These are phyloP conservation scores for Trichechus manatus DNA, from an alignment of 2,113 vertebrate genomes.

Conservation along the genomic window DNA sequence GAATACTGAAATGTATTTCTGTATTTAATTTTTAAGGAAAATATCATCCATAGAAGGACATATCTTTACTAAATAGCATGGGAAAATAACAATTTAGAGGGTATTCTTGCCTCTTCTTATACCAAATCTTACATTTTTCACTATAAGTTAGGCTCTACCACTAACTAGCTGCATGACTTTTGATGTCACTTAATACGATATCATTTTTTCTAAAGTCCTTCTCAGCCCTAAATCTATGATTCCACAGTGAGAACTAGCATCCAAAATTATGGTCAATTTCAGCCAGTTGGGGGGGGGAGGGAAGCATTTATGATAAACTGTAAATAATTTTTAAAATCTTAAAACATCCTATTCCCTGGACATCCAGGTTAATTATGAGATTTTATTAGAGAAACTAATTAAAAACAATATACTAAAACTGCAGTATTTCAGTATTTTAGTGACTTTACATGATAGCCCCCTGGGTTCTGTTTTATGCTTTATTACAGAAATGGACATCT, in stretches of 20 bases:
- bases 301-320: neutral
- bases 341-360: neutral
- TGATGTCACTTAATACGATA: neutral
- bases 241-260: neutral
- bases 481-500: neutral
- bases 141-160: no score
- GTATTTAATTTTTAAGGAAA: conserved; percentile 26
- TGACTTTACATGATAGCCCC: neutral
- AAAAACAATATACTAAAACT: neutral
- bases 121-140: neutral
- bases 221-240: neutral
- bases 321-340: conserved; percentile 20
- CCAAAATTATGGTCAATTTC: neutral
- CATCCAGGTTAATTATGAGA: neutral
- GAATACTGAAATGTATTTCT: neutral
- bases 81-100: neutral
- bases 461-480: neutral
- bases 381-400: conserved; percentile 17
- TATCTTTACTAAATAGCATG: neutral
- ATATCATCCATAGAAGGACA: neutral
- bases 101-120: neutral
- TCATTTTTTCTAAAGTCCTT: neutral
- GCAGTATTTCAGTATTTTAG: neutral
- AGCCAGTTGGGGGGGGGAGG: neutral
- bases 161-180: neutral